Evolutionary conservation across 2,888 invertebrate genomes (phyloP).

Genomic region (Nephrocerus scutellatus): DNA sequence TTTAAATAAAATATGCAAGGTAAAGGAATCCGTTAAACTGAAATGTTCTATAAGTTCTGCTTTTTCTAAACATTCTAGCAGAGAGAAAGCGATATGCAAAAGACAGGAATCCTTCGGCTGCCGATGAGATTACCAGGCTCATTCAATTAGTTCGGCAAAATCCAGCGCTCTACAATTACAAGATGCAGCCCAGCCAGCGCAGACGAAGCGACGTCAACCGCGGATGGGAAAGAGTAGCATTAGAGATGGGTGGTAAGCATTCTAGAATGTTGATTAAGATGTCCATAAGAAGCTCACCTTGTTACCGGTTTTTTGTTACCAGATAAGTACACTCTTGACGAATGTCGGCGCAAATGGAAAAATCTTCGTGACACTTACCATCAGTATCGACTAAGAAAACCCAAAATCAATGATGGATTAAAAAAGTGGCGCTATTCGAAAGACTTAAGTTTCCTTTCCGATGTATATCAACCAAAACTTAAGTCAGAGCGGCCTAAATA

Average conservation of each 20-base stretch:
- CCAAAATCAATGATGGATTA: slow-evolving; percentile 35
- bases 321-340: slow-evolving; percentile 38
- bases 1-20: too few species aligned
- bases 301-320: neutral
- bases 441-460: slow-evolving; percentile 37
- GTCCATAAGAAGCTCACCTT: too few species aligned
- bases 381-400: slow-evolving; percentile 40
- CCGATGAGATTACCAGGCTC: slow-evolving; percentile 38
- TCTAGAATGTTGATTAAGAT: neutral
- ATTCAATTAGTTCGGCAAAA: slow-evolving; percentile 41
- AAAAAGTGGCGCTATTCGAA: slow-evolving; percentile 44
- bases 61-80: too few species aligned
- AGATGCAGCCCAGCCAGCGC: slow-evolving; percentile 37
- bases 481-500: slow-evolving; percentile 35
- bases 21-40: too few species aligned
- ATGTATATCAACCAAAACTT: slow-evolving; percentile 40
- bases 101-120: slow-evolving; percentile 36
- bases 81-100: slow-evolving; percentile 42
- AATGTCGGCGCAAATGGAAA: slow-evolving; percentile 44
- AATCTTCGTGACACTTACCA: slow-evolving; percentile 44
- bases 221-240: slow-evolving; percentile 40
- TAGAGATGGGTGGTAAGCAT: slow-evolving; percentile 38
- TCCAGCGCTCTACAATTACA: slow-evolving; percentile 42
- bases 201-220: slow-evolving; percentile 37
- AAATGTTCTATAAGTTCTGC: too few species aligned